Conservation (phyloP, 2,888 invertebrate species). For the Raillietiella orientalis region DNA sequence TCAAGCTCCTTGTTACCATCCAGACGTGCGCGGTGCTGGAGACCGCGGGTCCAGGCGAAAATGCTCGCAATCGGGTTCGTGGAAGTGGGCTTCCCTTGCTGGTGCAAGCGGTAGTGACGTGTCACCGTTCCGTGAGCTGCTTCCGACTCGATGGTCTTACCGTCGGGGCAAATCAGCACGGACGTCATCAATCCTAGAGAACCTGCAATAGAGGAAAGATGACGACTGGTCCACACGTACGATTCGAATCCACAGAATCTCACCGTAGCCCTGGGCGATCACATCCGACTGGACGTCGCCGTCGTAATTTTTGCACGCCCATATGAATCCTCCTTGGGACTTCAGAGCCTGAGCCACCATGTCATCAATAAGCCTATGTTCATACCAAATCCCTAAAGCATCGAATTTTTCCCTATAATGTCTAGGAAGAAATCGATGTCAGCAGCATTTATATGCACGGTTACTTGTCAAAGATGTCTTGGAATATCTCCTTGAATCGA, state of each 20-base stretch:
- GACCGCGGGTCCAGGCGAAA: constrained; percentile 62
- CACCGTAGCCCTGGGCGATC: constrained; percentile 29
- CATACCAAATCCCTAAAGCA: constrained; percentile 50
- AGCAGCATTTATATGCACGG: constrained; percentile 8
- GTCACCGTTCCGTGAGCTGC: constrained; percentile 24
- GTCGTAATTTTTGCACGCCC: constrained; percentile 79
- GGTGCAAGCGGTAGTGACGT: constrained; percentile 32
- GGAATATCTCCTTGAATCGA: constrained; percentile 66
- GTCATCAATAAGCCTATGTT: constrained; percentile 65
- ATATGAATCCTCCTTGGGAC: constrained; percentile 52
- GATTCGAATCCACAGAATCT: background rate
- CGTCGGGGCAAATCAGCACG: constrained; percentile 21
- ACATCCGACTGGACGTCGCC: constrained; percentile 71
- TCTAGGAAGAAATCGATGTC: constrained; percentile 12
- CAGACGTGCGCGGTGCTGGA: constrained; percentile 45
- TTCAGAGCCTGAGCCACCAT: constrained; percentile 65
- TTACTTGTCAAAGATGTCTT: constrained; percentile 50
- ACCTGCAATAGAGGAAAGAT: constrained; percentile 18
- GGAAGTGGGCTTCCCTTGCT: constrained; percentile 51
- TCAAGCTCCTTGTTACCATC: constrained; percentile 38
- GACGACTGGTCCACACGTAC: background rate
- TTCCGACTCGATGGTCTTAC: constrained; percentile 22
- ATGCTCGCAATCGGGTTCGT: constrained; percentile 74
- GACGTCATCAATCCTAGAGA: constrained; percentile 41
- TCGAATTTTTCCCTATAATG: constrained; percentile 40